Evolutionary conservation across 1,140 invertebrate species (phyloP), one percentile per base, ranked within the genome.

Genomic region (Brachionus calyciflorus): DNA sequence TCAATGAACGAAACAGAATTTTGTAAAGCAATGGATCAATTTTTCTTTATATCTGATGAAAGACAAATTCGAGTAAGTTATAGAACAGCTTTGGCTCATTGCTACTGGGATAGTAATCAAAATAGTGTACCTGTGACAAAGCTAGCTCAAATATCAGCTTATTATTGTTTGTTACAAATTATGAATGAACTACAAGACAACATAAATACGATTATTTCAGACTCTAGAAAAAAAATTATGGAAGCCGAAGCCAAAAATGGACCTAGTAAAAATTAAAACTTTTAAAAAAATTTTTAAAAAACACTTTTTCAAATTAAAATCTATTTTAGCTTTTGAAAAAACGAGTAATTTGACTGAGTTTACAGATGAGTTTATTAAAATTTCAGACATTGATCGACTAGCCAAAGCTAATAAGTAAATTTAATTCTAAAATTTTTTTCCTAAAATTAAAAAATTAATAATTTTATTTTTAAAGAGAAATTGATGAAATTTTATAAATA

Each of bases 91-190:
- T 14, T 51, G 9, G 44, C 69, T 51, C 69, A 73, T 73, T 73
- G 44, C 5, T 49, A 49, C 40, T 73, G 69, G 69, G 69, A 73
- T 21, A 41, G 69, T 24, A 30, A 21, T 37, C 28, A 73, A 30
- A 55, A 49, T 41, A 9, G 33, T 12, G 69, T 73, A 21, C 69
- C 69, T 14, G 21, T 73, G 2, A 49, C 46, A 9, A 73, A 73
- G 26, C 40, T 73, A 24, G 44, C 69, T 19, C 69, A 73, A 24
- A 73, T 73, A 37, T 49, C 69, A 17, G 44, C 69, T 2, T 73
- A 73, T 51, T 73, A 26, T 55, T 73, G 69, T 55, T 14, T 73
- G 3, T 12, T 55, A 12, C 69, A 73, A 55, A 73, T 73, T 73
- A 17, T 73, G 2, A 55, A 30, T 55, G 46, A 73, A 17, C 10